phyloP scores from a whole-genome alignment of 2,113 vertebrate genomes.

The Nanorana parkeri region DNA sequence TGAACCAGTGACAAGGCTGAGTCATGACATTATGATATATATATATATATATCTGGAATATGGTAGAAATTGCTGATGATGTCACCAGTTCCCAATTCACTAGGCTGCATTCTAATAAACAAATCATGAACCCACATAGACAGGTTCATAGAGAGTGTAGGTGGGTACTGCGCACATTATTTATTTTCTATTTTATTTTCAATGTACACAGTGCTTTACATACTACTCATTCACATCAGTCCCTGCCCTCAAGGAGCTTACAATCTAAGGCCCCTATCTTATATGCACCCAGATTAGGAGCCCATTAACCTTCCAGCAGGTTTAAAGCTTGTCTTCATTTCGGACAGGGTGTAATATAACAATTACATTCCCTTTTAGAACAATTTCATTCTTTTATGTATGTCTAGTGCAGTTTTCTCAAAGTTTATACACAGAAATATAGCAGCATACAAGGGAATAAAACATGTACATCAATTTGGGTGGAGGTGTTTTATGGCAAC shows the following conservation, averaged over 20 bases:
- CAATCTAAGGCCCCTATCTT: no score
- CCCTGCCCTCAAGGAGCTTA: no score
- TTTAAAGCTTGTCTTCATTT: not conserved
- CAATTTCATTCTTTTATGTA: slow-evolving; percentile 49
- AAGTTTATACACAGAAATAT: slow-evolving; percentile 58
- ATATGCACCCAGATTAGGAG: no score
- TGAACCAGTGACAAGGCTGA: not conserved
- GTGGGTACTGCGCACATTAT: not conserved
- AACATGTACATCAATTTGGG: slow-evolving; percentile 56
- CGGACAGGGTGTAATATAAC: not conserved
- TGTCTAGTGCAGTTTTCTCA: slow-evolving; percentile 65
- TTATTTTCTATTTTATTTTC: no score
- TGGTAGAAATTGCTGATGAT: not conserved
- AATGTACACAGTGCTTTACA: no score
- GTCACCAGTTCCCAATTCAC: no score
- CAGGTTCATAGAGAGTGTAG: no score
- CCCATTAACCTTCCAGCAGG: no score
- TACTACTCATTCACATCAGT: no score
- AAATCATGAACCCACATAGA: not conserved
- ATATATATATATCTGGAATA: no score
- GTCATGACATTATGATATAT: no score
- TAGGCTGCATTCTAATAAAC: not conserved
- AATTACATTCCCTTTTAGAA: not conserved
- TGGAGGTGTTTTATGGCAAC: slow-evolving; percentile 57
- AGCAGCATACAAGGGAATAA: slow-evolving; percentile 63